Base-by-base conservation (phyloP, 2,113 vertebrate genomes). In the Thalassoma bifasciatum region DNA sequence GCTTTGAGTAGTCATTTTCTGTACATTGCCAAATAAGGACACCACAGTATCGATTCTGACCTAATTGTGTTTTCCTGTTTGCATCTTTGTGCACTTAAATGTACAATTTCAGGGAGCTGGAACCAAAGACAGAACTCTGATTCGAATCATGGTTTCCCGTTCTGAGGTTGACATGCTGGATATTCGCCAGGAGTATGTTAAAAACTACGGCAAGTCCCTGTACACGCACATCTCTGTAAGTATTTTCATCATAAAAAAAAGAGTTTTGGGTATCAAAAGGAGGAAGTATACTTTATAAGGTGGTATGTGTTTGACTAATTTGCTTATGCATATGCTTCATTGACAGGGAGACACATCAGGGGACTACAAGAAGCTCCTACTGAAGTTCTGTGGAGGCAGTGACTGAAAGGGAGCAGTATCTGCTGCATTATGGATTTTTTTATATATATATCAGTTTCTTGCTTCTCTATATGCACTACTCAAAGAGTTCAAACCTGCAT, bases 371-470 rank as follows among this genome's bases (percentile, higher is more conserved):
- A 99, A 99, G 87, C 95, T 96, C 60, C 93, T 99, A 6, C 89
- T 99, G 81, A 98, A 98, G 93, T 92, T 99, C 64, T 99, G 98
- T 21, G 98, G 97, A n/a, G 97, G 97, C 76, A 99, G 94, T 5
- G 98, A 99, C 91, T 99, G 89, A 84, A 63, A 37, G 46, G 30
- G 64, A 51, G 51, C 46, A 16, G 3, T 53, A 23, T 34, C 16
- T 8, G 24, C 61, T 16, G 22, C 22, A n/a, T 24, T 52, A 65
- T 61, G 53, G 59, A 47, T 37, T 56, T 30, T 51, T 54, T 66
- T 62, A 62, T 34, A 30, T 64, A 36, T 72, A 52, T 67, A 70
- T 69, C 57, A 44, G 8, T 60, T 81, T 76, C 47, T 57, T 47
- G 62, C 61, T 22, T 60, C 24, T 65, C 62, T 78, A 13, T 51